Evolutionary conservation across 2,797 vertebrate species (phyloP).

Genomic region (Micropoecilia bifurca): DNA sequence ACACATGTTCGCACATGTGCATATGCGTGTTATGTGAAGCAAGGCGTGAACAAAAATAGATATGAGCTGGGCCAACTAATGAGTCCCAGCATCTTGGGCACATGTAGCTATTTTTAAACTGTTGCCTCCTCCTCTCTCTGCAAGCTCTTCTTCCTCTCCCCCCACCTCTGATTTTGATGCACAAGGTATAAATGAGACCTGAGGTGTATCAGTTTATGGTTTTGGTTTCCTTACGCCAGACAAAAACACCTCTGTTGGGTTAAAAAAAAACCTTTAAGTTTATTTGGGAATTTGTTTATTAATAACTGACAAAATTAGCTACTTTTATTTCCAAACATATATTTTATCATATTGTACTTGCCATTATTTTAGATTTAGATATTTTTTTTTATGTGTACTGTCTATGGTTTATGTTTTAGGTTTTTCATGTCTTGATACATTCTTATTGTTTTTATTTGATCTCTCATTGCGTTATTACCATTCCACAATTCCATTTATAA

Average conservation of each 20-base stretch:
- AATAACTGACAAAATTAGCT: not conserved
- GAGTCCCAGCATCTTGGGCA: conserved; percentile 65
- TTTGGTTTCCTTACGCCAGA: not conserved
- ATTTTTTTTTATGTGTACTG: not conserved
- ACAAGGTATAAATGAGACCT: conserved; percentile 6
- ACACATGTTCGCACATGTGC: conserved; percentile 34
- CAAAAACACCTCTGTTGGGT: not conserved
- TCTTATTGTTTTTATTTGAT: not conserved
- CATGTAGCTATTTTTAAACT: conserved; percentile 73
- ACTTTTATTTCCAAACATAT: not conserved
- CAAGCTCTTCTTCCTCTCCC: conserved; percentile 40
- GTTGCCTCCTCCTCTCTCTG: conserved; percentile 47
- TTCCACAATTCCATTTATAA: not conserved
- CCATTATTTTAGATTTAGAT: not conserved
- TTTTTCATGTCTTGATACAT: not conserved
- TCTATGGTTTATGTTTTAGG: not conserved
- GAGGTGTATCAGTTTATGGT: not conserved
- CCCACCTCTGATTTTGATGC: conserved; percentile 31
- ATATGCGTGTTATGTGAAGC: conserved; percentile 31
- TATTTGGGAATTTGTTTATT: not conserved
- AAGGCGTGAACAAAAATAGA: conserved; percentile 65
- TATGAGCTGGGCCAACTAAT: conserved; percentile 69
- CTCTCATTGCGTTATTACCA: not conserved
- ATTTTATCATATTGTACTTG: not conserved
- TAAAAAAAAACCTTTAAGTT: not conserved